Evolutionary conservation across 2,113 vertebrate species (phyloP).

Genomic region (Apeltes quadracus): DNA sequence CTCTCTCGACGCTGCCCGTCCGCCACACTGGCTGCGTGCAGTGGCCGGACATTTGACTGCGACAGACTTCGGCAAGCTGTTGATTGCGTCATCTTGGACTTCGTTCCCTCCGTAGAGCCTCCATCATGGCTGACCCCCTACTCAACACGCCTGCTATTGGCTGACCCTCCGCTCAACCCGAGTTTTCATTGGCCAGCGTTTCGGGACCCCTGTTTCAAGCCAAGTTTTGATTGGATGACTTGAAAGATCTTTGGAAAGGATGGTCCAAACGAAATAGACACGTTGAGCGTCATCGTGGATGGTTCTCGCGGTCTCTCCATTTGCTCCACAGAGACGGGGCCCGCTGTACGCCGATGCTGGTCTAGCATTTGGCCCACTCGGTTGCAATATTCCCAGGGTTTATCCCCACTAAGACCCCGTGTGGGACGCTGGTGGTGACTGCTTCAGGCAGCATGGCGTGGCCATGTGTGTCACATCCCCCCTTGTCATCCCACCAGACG

Average conservation of each 20-base stretch:
- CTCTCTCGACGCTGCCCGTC: conserved; percentile 12
- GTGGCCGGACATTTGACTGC: conserved; percentile 68
- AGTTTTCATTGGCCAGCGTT: conserved; percentile 63
- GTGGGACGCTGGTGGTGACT: conserved; percentile 72
- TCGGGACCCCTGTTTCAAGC: conserved; percentile 41
- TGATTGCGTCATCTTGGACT: conserved; percentile 70
- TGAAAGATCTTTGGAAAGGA: conserved; percentile 66
- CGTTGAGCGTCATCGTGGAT: conserved; percentile 56
- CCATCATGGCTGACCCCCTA: conserved; percentile 69
- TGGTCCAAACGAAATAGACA: conserved; percentile 58
- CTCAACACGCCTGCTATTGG: conserved; percentile 68
- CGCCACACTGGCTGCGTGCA: conserved; percentile 49
- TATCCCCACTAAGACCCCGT: conserved; percentile 60
- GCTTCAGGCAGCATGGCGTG: conserved; percentile 70
- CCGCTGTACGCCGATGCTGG: conserved; percentile 43
- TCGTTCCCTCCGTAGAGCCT: conserved; percentile 47
- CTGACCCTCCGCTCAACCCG: conserved; percentile 62
- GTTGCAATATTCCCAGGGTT: conserved; percentile 55
- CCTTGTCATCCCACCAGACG: conserved; percentile 74
- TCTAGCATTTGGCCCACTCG: conserved; percentile 59
- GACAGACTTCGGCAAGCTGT: conserved; percentile 83
- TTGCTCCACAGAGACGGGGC: conserved; percentile 41
- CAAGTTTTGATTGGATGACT: conserved; percentile 71
- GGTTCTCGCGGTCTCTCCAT: conserved; percentile 31
- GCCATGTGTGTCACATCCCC: conserved; percentile 75